Conservation (phyloP, 2,888 invertebrate genomes). For the Leptinotarsa tumamoca region DNA sequence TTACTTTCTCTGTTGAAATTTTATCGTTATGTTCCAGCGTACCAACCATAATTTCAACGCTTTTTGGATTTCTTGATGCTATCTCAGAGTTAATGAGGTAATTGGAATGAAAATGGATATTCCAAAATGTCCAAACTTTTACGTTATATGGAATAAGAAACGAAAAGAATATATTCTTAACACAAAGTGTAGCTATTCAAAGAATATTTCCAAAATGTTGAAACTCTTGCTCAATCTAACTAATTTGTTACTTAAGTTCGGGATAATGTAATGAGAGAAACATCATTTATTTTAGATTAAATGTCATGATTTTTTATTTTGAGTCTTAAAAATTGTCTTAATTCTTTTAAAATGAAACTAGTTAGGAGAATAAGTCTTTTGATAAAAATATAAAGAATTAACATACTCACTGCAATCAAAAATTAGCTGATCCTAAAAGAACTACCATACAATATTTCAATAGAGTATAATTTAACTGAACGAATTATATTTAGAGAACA, state of each 20-base stretch:
- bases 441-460: not conserved
- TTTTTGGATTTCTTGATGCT: not conserved
- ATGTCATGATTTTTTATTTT: too few relatives aligned
- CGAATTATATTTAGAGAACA: not conserved
- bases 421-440: too few relatives aligned
- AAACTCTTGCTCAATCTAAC: not conserved
- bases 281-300: too few relatives aligned
- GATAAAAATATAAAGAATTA: too few relatives aligned
- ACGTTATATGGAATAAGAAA: not conserved
- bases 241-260: not conserved
- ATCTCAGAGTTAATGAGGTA: slow-evolving; percentile 11
- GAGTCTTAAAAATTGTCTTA: too few relatives aligned
- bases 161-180: not conserved
- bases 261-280: too few relatives aligned
- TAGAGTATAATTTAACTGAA: not conserved
- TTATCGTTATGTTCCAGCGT: not conserved
- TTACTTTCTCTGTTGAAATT: slow-evolving; percentile 2
- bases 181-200: not conserved
- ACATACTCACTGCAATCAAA: too few relatives aligned
- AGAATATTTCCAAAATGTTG: not conserved
- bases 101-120: slow-evolving; percentile 7
- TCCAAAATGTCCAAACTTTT: not conserved
- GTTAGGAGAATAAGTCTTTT: too few relatives aligned
- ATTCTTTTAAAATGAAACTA: too few relatives aligned
- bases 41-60: slow-evolving; percentile 17